Evolutionary conservation across 2,797 vertebrate species (phyloP).

Genomic region (Pipistrellus kuhlii): DNA sequence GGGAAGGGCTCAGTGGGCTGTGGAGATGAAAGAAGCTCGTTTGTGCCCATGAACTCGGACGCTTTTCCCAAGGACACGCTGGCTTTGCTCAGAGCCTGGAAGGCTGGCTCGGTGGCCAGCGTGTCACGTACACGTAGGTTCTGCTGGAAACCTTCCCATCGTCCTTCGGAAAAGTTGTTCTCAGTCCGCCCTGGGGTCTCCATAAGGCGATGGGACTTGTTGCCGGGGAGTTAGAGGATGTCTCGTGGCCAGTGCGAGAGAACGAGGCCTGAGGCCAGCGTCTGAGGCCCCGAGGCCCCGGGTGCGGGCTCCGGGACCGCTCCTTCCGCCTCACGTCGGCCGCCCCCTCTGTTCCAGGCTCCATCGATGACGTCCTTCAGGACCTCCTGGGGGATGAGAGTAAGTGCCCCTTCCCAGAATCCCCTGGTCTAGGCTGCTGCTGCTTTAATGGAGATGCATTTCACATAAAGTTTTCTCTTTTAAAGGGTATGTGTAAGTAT

Average conservation of each 20-base stretch:
- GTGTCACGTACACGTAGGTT: neutral
- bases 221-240: neutral
- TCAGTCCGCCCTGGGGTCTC: neutral
- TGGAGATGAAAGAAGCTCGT: no score
- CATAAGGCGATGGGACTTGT: neutral
- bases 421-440: neutral
- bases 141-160: neutral
- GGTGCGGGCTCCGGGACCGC: neutral
- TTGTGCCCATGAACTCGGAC: neutral
- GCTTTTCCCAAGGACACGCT: neutral
- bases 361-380: slow-evolving; percentile 89
- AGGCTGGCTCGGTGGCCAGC: neutral
- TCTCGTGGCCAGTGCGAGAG: neutral
- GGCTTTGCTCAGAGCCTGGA: neutral
- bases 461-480: neutral
- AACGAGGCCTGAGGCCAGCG: neutral
- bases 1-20: neutral
- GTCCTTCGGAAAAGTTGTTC: neutral
- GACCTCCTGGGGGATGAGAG: slow-evolving; percentile 88
- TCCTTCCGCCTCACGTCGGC: neutral
- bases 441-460: neutral
- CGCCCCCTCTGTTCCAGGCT: slow-evolving; percentile 79
- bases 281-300: neutral
- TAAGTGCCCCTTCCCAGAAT: slow-evolving; percentile 71
- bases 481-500: neutral